Evolutionary conservation across 2,113 vertebrate species (phyloP), one percentile per base, ranked within the genome.

Genomic region (Hystrix cristata): DNA sequence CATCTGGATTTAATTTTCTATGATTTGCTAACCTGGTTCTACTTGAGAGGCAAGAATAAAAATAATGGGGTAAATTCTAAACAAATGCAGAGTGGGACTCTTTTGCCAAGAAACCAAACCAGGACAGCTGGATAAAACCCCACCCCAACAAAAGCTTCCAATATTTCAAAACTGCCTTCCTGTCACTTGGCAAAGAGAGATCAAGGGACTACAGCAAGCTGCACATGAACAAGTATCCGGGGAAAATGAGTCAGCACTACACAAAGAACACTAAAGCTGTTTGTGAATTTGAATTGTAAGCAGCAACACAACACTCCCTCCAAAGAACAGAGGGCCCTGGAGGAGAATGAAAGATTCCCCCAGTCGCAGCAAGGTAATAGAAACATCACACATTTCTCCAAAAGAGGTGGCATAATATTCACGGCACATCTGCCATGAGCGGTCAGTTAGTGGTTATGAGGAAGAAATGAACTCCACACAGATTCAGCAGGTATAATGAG

Each of bases 1-100:
- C 90, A 95, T 82, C 62, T 96, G 94, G 81, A 96, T 95, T 97
- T 94, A 82, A 97, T 96, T 95, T 97, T 94, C 96, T 51, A 65
- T 88, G 87, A 80, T 89, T 94, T 95, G 84, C 87, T 95, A 96
- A 87, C 82, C 87, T 95, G 78, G 80, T 92, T 97, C 74, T 93
- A 95, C 72, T 91, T 93, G 81, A 96, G 59, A 94, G 51, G 88
- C 78, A 96, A 34, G 67, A 90, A 95, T 46, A 97, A 67, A 95
- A 96, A 96, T 53, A 91, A 97, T 55, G 72, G 86, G 76, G 95
- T 72, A 92, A 94, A 94, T 48, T 76, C 67, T 51, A 43, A 43
- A 95, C 60, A 97, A 92, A 96, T 64, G 87, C 74, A 72, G 51
- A 89, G 64, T 29, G 60, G 62, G 43, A 79, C 23, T 59, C 67